Percentiles rank a stretch among this genome's conserved stretches.
These are phyloP conservation scores for Bettongia penicillata DNA, from an alignment of 2,113 vertebrate genomes.

Conservation along the genomic window DNA sequence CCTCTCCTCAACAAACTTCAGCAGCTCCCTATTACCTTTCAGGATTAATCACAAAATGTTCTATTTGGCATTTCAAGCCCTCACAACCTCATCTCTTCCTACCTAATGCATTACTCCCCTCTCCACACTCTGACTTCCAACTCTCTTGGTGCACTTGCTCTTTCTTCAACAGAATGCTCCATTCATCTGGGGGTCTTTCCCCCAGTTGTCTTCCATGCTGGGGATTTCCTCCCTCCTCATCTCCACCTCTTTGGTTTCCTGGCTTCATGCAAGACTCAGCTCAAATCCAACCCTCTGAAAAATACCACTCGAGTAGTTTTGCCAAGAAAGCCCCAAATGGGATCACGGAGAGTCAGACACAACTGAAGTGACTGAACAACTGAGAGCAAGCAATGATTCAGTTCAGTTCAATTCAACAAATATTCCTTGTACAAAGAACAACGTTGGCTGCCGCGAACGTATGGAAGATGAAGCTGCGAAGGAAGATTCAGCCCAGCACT, in stretches of 20 bases:
- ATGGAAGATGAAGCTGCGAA: neutral
- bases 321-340: neutral
- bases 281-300: neutral
- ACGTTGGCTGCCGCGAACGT: neutral
- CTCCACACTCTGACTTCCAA: neutral
- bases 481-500: neutral
- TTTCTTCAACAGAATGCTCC: neutral
- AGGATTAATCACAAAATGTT: neutral
- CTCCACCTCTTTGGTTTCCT: neutral
- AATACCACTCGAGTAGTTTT: neutral
- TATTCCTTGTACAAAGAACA: neutral
- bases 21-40: neutral
- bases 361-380: neutral
- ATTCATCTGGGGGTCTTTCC: neutral
- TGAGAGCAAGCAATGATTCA: neutral
- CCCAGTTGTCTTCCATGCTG: neutral
- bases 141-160: neutral
- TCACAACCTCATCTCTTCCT: neutral
- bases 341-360: neutral
- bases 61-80: neutral
- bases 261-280: neutral
- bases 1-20: neutral
- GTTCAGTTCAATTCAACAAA: neutral
- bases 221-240: neutral
- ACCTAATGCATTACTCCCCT: neutral